phyloP scores from a whole-genome alignment of 2,113 vertebrate genomes.

The Acanthisitta chloris region DNA sequence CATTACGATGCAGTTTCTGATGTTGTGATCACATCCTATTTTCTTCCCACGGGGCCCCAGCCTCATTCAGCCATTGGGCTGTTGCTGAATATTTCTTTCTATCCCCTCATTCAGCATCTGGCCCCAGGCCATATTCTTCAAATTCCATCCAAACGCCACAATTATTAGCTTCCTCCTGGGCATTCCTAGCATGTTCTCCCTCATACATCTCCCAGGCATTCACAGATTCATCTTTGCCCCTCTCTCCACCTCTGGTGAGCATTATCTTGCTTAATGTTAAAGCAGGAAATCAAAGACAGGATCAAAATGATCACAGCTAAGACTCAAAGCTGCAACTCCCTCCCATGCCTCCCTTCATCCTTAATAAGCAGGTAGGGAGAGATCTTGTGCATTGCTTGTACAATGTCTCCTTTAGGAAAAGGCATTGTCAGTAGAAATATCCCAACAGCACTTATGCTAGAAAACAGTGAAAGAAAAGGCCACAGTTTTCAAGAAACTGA shows the following conservation, averaged over 20 bases:
- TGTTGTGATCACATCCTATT: conserved; percentile 8
- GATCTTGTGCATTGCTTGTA: not conserved
- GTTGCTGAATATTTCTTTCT: conserved; percentile 45
- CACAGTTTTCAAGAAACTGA: not conserved
- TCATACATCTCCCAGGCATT: not conserved
- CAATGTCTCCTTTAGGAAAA: not conserved
- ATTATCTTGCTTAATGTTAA: not conserved
- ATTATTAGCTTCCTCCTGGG: conserved; percentile 57
- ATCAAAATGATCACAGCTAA: not conserved
- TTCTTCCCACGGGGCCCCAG: not conserved
- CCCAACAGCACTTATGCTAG: not conserved
- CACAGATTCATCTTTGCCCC: conserved; percentile 5
- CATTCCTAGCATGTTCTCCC: conserved; percentile 32
- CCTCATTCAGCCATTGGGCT: not conserved
- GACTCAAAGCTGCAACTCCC: not conserved
- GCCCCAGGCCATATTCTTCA: conserved; percentile 45
- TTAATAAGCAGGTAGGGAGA: conserved; percentile 1
- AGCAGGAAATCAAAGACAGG: not conserved
- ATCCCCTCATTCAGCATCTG: conserved; percentile 2
- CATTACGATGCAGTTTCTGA: not conserved
- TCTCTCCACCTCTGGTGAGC: not conserved
- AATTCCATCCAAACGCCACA: conserved; percentile 48
- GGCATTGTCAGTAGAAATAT: not conserved
- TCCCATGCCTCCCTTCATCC: not conserved
- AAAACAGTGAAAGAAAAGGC: not conserved